A percentile compares a stretch with the other conserved stretches of the same genome.
phyloP scores from a whole-genome alignment of 2,797 vertebrate genomes.

The Darevskia mixta region DNA sequence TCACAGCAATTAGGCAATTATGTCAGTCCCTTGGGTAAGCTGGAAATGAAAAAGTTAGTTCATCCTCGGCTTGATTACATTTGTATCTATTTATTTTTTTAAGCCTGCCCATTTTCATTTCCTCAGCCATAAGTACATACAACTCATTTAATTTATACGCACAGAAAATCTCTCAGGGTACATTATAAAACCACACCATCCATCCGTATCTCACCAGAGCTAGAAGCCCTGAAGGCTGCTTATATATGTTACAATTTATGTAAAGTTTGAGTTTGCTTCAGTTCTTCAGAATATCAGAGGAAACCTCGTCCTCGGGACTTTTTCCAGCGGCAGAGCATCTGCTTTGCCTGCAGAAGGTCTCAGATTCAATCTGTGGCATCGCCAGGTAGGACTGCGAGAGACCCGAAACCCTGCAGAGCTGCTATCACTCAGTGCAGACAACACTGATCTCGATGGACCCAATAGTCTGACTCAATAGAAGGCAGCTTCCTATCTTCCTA shows the following conservation, averaged over 20 bases:
- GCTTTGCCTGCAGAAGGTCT: neutral
- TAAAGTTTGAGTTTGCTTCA: neutral
- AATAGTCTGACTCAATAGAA: no score
- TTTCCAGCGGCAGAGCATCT: no score
- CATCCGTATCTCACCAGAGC: neutral
- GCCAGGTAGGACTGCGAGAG: no score
- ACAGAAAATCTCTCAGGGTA: conserved; percentile 7
- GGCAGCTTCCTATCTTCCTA: no score
- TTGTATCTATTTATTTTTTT: conserved; percentile 32
- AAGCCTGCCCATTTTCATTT: conserved; percentile 34
- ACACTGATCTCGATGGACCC: no score
- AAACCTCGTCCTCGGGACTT: neutral
- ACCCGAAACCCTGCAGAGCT: no score
- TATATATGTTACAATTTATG: neutral
- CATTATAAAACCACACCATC: conserved; percentile 29
- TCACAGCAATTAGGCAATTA: neutral
- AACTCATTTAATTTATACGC: conserved; percentile 30
- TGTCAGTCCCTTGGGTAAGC: neutral
- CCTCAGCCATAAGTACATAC: conserved; percentile 19
- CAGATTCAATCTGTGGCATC: no score
- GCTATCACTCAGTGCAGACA: no score
- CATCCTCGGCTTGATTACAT: conserved; percentile 25
- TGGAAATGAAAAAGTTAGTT: conserved; percentile 37
- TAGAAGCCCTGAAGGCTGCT: neutral
- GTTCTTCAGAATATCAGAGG: neutral